Evolutionary conservation across 2,888 invertebrate species (phyloP), one percentile per base, ranked within the genome.

Genomic region (Metalampra italica): DNA sequence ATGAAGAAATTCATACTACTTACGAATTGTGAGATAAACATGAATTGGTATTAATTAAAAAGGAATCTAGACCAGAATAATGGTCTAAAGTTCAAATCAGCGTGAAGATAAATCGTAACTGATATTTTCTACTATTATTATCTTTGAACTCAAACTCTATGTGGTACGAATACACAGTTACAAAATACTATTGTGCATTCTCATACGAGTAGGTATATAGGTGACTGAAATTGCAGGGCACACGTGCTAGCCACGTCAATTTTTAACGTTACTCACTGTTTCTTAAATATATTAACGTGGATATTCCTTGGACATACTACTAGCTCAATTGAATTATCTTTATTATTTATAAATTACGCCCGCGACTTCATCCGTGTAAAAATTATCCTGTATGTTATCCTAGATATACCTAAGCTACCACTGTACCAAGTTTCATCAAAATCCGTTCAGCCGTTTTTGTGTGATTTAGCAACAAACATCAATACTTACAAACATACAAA

Each of bases 171-270:
- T n/a, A n/a, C n/a, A n/a, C n/a, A 32, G 7, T 5, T 32, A 32
- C 32, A 32, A 32, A 32, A 32, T 32, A 9, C 8, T 5, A 11
- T 32, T 9, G 36, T 36, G n/a, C 36, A n/a, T 36, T 3, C 9
- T 32, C 22, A 32, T 32, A 36, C 4, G n/a, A n/a, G 36, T 42
- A 44, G 29, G 53, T 59, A 57, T 59, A 59, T 53, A 54, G 70
- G 70, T 67, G 68, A 58, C 68, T 75, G 71, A 74, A 75, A 74
- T 76, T 69, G 66, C 73, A 59, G 61, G 53, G 69, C 73, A 81
- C 82, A 83, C 83, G 82, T 83, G 83, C 78, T 77, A 57, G 63
- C 64, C 60, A 67, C 70, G 70, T 72, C 70, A 72, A 75, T 74
- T 79, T 80, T 81, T 78, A 80, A 76, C 66, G 64, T 64, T 63